Percentiles rank a stretch among this genome's conserved stretches.
These are phyloP conservation scores for Oxyruncus cristatus DNA, from an alignment of 2,113 vertebrate species.

Conservation along the genomic window DNA sequence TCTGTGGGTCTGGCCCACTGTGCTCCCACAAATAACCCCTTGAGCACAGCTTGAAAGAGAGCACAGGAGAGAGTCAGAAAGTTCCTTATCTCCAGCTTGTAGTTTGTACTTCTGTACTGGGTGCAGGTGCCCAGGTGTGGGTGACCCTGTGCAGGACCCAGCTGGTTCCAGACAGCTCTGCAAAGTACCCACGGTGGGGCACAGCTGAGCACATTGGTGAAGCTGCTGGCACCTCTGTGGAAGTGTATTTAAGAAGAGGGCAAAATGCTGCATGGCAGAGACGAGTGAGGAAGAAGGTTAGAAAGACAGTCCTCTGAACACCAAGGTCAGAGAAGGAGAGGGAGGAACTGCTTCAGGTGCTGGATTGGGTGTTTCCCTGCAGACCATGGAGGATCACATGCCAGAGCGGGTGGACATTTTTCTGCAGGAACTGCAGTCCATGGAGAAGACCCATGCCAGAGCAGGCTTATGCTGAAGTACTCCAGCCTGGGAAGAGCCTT, in stretches of 20 bases:
- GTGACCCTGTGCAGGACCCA: neutral
- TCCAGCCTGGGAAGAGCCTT: neutral
- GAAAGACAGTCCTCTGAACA: neutral
- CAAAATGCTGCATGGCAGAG: neutral
- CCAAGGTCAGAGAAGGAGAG: neutral
- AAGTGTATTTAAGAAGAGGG: neutral
- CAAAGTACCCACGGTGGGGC: accelerated
- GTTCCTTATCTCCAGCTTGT: neutral
- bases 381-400: neutral
- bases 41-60: neutral
- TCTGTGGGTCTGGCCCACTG: neutral
- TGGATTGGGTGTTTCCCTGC: neutral
- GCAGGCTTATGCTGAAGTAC: neutral
- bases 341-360: neutral
- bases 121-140: neutral
- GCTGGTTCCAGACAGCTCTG: neutral
- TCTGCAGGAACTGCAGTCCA: neutral
- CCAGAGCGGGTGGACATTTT: neutral
- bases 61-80: neutral
- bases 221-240: neutral
- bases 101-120: neutral
- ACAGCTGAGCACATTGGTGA: neutral
- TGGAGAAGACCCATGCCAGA: neutral
- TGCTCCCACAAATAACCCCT: neutral
- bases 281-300: neutral